Percentiles rank a stretch among this genome's conserved stretches.
phyloP scores from a whole-genome alignment of 2,113 vertebrate genomes.

The Poeciliopsis prolifica region DNA sequence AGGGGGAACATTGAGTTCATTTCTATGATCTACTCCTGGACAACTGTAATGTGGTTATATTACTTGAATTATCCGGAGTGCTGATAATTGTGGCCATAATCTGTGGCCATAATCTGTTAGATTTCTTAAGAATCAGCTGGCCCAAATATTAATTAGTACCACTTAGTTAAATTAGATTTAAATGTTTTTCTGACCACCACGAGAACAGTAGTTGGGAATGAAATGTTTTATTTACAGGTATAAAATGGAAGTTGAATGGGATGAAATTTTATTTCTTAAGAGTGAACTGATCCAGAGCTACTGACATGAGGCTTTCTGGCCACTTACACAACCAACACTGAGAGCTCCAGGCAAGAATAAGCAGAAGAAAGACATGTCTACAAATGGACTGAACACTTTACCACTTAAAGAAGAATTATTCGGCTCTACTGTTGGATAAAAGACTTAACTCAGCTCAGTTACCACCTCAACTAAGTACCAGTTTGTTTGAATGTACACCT shows the following conservation, averaged over 20 bases:
- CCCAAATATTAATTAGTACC: no score
- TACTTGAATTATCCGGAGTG: neutral
- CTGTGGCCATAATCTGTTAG: neutral
- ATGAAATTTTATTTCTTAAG: neutral
- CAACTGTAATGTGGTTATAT: neutral
- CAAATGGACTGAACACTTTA: slow-evolving; percentile 11
- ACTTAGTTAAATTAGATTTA: neutral
- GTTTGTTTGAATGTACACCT: slow-evolving; percentile 74
- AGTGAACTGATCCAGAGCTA: neutral
- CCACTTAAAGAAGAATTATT: slow-evolving; percentile 73
- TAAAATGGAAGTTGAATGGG: neutral
- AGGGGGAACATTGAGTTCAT: no score
- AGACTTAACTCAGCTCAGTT: slow-evolving; percentile 84
- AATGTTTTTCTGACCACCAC: neutral
- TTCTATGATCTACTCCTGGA: no score
- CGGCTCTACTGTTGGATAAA: slow-evolving; percentile 82
- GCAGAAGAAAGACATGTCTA: slow-evolving; percentile 34
- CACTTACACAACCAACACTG: slow-evolving; percentile 29
- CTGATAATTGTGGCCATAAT: neutral
- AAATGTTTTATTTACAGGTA: no score
- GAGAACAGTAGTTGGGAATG: neutral
- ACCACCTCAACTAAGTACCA: slow-evolving; percentile 76
- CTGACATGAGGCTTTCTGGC: slow-evolving; percentile 35
- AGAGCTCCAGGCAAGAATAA: slow-evolving; percentile 50
- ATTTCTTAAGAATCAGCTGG: neutral